These are phyloP conservation scores for Lepidurus couesii DNA, from an alignment of 1,140 invertebrate genomes.

Conservation along the genomic window DNA sequence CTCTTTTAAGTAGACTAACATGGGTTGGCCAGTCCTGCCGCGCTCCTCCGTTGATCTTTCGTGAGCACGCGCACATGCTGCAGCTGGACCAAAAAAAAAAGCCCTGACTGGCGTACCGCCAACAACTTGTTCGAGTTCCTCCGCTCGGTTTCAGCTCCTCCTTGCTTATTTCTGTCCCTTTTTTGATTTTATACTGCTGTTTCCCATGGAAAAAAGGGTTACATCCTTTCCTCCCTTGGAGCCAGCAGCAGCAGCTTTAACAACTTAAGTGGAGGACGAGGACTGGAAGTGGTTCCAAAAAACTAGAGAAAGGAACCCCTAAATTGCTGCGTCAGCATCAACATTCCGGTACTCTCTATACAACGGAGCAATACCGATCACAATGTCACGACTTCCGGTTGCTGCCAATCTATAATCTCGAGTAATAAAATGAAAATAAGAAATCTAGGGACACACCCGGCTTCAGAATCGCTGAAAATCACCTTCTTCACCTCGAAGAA, in stretches of 20 bases:
- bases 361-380: background rate
- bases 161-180: background rate
- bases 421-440: no score
- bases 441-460: no score
- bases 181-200: background rate
- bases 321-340: background rate
- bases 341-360: background rate
- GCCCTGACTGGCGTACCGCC: background rate
- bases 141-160: background rate
- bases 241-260: background rate
- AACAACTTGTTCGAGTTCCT: conserved; percentile 15
- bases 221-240: background rate
- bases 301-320: background rate
- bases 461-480: no score
- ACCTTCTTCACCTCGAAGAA: no score
- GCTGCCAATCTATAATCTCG: no score
- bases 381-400: background rate
- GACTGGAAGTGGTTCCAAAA: background rate
- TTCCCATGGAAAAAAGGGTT: background rate
- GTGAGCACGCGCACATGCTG: background rate
- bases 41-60: background rate
- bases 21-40: background rate
- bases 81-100: background rate
- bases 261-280: background rate
- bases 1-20: conserved; percentile 12